Evolutionary conservation across 2,797 vertebrate genomes (phyloP), one percentile per base, ranked within the genome.

Genomic region (Crenichthys baileyi): DNA sequence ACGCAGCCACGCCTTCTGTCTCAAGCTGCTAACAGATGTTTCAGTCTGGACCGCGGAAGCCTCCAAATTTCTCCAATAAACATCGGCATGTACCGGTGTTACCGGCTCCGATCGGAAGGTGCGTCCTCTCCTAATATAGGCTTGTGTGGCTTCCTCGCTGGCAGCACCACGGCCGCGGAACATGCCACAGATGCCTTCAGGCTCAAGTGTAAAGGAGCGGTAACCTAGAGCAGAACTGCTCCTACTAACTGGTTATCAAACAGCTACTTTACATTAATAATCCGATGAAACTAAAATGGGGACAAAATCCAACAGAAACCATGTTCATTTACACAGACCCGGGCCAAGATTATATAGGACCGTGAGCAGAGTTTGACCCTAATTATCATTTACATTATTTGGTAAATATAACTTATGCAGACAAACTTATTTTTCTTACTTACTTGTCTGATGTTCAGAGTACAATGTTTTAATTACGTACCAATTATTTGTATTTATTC

Each of bases 1-100:
- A 90, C 18, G 13, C 51, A 77, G 20, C 85, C 92, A 93, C 92
- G 91, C 93, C 94, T 86, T 76, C 84, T 0, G 53, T 16, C 36
- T 63, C 36, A 55, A 77, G 31, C 56, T 26, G 63, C 20, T 24
- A 3, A 5, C 61, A 39, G 74, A 39, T 31, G 16, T 41, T 56
- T 24, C 36, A 7, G 39, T 29, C 7, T 7, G 13, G 24, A 22
- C 13, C 16, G 18, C 24, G 7, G 5, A 24, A 5, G 22, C 20
- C 2, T 6, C 18, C 16, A 31, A 8, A 31, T 16, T 3, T 5
- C 5, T 29, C 74, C 24, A 0, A n/a, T 18, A 11, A 22, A 7
- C 31, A 0, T 63, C 29, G 13, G 13, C 9, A 12, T 74, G 50
- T 31, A 55, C 3, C 0, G 0, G 5, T 36, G 44, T 24, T 11